Conservation (phyloP, 2,113 vertebrate species). For the Grantiella picta region DNA sequence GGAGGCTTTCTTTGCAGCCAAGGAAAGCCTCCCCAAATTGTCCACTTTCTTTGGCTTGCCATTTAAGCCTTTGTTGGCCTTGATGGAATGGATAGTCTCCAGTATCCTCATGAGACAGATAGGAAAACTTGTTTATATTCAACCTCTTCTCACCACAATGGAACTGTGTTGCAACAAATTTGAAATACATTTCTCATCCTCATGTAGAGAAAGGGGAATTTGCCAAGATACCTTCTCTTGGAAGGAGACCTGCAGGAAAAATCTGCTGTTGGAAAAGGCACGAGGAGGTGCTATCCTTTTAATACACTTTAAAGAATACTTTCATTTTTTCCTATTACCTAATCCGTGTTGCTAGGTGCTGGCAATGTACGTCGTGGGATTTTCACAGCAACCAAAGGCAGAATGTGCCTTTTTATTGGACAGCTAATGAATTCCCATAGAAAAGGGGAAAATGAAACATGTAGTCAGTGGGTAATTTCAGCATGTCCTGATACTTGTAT, state of each 20-base stretch:
- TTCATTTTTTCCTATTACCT: neutral
- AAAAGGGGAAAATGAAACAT: neutral
- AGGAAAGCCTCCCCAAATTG: accelerated
- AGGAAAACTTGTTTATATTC: neutral
- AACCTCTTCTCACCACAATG: neutral
- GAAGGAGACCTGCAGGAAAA: neutral
- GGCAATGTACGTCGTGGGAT: neutral
- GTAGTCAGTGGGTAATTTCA: neutral
- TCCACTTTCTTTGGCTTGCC: accelerated
- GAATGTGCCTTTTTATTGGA: neutral
- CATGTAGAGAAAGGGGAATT: accelerated
- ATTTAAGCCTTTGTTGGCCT: neutral
- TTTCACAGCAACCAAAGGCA: neutral
- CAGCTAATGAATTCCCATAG: neutral
- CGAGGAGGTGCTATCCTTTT: neutral
- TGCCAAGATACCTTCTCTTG: neutral
- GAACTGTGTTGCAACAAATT: neutral
- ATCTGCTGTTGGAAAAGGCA: neutral
- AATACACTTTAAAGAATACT: neutral
- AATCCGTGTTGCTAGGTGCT: neutral
- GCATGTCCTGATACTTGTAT: neutral
- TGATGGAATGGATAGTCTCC: neutral
- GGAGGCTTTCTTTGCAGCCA: neutral
- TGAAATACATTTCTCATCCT: neutral
- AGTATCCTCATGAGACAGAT: neutral